These are phyloP conservation scores for Cactoblastis cactorum DNA, from an alignment of 2,888 invertebrate genomes.

Conservation along the genomic window DNA sequence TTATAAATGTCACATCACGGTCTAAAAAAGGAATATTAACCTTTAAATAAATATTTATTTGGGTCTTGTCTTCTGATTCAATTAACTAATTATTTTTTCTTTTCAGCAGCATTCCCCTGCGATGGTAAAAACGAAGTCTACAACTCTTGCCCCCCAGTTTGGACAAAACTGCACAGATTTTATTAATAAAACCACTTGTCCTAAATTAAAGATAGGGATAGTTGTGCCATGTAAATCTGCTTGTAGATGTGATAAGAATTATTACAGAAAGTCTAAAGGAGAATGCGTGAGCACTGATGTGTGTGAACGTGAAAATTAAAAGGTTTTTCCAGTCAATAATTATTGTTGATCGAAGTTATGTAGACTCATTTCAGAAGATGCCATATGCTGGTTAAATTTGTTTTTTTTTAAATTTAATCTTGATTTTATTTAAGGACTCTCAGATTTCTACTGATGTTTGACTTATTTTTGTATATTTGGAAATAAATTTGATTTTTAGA, in stretches of 20 bases:
- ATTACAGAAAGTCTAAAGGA: constrained; percentile 15
- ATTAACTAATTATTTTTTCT: background rate
- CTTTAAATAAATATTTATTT: no score
- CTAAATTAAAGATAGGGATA: constrained; percentile 16
- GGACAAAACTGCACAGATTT: constrained; percentile 26
- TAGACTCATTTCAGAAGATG: no score
- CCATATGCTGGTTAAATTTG: no score
- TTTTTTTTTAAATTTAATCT: no score
- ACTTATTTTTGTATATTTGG: no score
- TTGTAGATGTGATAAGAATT: constrained; percentile 20
- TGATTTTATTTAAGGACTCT: no score
- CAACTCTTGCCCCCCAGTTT: constrained; percentile 21
- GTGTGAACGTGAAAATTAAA: constrained; percentile 13
- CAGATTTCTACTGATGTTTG: no score
- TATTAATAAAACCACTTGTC: constrained; percentile 23
- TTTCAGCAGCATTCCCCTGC: constrained; percentile 24
- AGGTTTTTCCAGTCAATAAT: background rate
- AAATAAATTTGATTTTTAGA: no score
- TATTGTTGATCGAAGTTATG: background rate
- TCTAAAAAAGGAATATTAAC: no score
- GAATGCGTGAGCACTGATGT: constrained; percentile 13
- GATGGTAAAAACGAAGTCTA: constrained; percentile 23
- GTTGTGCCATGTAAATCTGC: constrained; percentile 23
- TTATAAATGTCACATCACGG: no score
- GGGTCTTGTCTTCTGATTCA: no score